phyloP scores from a whole-genome alignment of 1,140 invertebrate genomes.

The Agraylea sexmaculata region DNA sequence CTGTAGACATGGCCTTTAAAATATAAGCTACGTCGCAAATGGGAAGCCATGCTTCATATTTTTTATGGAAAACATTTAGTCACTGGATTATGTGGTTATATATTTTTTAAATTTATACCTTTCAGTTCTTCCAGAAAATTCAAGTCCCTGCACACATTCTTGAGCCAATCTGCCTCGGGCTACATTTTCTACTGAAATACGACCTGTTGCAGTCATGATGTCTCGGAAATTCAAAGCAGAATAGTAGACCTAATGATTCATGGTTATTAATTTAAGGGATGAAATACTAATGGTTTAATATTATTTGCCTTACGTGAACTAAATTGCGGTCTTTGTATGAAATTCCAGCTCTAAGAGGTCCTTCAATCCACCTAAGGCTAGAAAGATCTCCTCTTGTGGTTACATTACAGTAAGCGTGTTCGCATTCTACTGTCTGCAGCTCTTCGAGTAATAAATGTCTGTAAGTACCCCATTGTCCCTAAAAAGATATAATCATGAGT shows the following conservation, averaged over 20 bases:
- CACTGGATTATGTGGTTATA: no score
- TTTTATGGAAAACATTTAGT: no score
- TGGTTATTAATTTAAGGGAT: conserved; percentile 1
- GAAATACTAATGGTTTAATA: background rate
- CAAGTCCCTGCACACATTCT: conserved; percentile 60
- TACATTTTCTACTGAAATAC: conserved; percentile 50
- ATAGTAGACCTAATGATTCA: conserved; percentile 42
- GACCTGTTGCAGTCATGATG: conserved; percentile 65
- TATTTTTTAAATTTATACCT: no score
- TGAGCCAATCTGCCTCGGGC: conserved; percentile 43
- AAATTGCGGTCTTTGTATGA: conserved; percentile 34
- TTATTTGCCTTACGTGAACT: conserved; percentile 33
- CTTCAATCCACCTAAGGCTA: conserved; percentile 72
- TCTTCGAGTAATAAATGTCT: conserved; percentile 50
- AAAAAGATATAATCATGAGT: conserved; percentile 2
- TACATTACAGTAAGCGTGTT: conserved; percentile 70
- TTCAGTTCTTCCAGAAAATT: conserved; percentile 51
- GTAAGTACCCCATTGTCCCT: conserved; percentile 70
- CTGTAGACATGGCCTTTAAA: no score
- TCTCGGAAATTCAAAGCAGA: conserved; percentile 66
- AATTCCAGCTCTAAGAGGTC: conserved; percentile 33
- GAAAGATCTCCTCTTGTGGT: conserved; percentile 72
- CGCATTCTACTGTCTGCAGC: conserved; percentile 30
- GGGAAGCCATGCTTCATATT: no score
- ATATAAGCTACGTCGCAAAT: no score